Evolutionary conservation across 1,140 invertebrate genomes (phyloP), one percentile per base, ranked within the genome.

Genomic region (Leptinotarsa lineolata): DNA sequence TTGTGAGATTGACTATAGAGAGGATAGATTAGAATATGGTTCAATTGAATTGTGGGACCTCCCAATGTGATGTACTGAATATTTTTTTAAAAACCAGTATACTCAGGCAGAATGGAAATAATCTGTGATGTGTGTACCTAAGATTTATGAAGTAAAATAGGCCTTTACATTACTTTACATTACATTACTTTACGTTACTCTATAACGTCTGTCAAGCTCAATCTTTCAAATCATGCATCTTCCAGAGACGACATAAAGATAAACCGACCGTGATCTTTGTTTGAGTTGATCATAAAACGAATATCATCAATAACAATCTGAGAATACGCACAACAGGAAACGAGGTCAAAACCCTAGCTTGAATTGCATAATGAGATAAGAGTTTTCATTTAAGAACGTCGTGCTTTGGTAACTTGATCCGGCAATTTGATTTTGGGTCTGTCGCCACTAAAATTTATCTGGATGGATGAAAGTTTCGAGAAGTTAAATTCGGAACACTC

Each of bases 261-360:
- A 15, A 54, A 13, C 48, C 48, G 48, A 15, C 5, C n/a, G n/a
- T 18, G 15, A 54, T 15, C 16, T 54, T 4, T 16, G n/a, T 54
- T 54, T 54, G 16, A 16, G 48, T 54, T 54, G 48, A 54, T 54
- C 48, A 18, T 54, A 54, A 54, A 54, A 54, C 48, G 48, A 54
- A 16, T 54, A 54, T 54, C 48, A 54, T 54, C 48, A 54, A 54
- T 54, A 54, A 54, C 48, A 54, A n/a, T 54, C 48, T 54, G 16
- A 0, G 13, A 54, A 54, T 13, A 54, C 48, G n/a, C 48, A 16
- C 48, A 18, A 18, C 48, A 54, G 48, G 48, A 54, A 54, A 54
- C 16, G 48, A 13, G 48, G 48, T 54, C 48, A 54, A 54, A 54
- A 54, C 48, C 48, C 16, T 54, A 18, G 15, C 3, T 4, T 54